Conservation (phyloP, 2,113 vertebrate species). For the Sclerurus mexicanus region DNA sequence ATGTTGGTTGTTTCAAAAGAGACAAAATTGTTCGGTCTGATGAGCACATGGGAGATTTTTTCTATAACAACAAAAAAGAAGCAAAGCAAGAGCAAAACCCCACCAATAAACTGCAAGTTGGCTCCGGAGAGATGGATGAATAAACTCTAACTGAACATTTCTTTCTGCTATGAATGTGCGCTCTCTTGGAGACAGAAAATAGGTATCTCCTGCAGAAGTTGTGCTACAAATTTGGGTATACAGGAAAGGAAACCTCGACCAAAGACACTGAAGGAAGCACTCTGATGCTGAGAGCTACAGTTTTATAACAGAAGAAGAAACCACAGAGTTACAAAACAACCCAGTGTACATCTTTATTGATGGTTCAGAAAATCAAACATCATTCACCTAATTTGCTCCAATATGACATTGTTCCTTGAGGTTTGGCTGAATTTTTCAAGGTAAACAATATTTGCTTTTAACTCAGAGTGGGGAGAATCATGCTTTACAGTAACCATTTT, state of each 20-base stretch:
- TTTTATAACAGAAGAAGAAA: not conserved
- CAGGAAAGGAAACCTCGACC: not conserved
- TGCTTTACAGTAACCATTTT: not conserved
- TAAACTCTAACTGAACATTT: not conserved
- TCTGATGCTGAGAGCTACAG: not conserved
- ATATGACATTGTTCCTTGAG: not conserved
- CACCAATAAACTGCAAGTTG: not conserved
- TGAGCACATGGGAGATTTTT: not conserved
- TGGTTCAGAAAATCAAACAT: conserved; percentile 23
- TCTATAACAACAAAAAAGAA: not conserved
- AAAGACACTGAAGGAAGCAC: not conserved
- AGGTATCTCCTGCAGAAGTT: not conserved
- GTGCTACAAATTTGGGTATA: not conserved
- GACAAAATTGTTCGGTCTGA: not conserved
- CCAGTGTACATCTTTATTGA: conserved; percentile 32
- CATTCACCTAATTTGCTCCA: not conserved
- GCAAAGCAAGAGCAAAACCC: not conserved
- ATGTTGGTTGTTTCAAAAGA: not conserved
- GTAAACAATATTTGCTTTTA: not conserved
- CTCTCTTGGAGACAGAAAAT: not conserved
- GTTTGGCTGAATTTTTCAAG: not conserved
- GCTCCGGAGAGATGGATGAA: not conserved
- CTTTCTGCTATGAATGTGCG: not conserved
- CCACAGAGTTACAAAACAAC: conserved; percentile 8
- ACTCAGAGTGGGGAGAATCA: not conserved